Conservation (phyloP, 2,797 vertebrate species). For the Fistularia commersonii region DNA sequence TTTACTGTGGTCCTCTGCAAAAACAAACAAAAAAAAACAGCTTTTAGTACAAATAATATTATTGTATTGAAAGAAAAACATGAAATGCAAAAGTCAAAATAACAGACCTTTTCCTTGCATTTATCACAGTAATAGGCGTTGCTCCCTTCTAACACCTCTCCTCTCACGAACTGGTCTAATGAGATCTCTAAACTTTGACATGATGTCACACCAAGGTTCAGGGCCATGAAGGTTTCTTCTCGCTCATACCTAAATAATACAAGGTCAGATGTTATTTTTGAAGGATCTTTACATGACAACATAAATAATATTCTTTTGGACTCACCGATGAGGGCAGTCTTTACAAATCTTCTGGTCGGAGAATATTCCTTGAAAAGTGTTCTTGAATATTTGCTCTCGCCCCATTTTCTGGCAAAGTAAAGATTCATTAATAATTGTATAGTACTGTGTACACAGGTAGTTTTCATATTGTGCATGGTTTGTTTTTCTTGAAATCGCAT, state of each 20-base stretch:
- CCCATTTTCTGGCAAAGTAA: slow-evolving; percentile 88
- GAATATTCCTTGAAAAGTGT: slow-evolving; percentile 98
- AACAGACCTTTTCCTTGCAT: slow-evolving; percentile 94
- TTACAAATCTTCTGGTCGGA: slow-evolving; percentile 99
- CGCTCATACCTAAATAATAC: slow-evolving; percentile 84
- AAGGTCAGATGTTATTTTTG: slow-evolving; percentile 1
- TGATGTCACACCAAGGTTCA: slow-evolving; percentile 96
- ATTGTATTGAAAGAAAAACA: too few relatives aligned
- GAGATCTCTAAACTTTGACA: slow-evolving; percentile 98
- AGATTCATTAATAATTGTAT: neutral
- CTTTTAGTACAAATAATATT: neutral
- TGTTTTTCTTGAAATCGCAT: neutral
- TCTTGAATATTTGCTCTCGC: slow-evolving; percentile 97
- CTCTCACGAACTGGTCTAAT: slow-evolving; percentile 96
- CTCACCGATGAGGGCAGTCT: slow-evolving; percentile 96
- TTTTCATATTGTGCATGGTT: slow-evolving; percentile 21
- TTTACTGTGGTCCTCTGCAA: slow-evolving; percentile 95
- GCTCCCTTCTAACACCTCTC: slow-evolving; percentile 96
- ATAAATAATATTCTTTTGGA: neutral
- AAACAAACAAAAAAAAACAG: slow-evolving; percentile 5
- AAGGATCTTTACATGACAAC: neutral
- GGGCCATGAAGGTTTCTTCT: slow-evolving; percentile 97
- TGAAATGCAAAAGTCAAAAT: too few relatives aligned
- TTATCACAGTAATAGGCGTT: slow-evolving; percentile 99
- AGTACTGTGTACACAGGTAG: neutral